Evolutionary conservation across 2,888 invertebrate genomes (phyloP).

Genomic region (Phania funesta): DNA sequence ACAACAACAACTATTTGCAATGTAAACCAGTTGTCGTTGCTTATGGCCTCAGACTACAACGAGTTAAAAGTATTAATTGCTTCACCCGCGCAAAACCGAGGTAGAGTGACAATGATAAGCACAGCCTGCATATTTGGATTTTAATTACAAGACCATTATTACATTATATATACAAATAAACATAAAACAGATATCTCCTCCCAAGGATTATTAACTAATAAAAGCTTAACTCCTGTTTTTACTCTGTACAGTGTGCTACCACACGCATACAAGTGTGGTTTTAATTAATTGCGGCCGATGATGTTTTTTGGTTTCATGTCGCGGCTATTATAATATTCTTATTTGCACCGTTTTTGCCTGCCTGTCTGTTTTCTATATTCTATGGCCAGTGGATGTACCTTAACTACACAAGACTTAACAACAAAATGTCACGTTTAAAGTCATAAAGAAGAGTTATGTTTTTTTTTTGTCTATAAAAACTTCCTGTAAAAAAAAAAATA

Average conservation of each 20-base stretch:
- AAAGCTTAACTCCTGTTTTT: too few species aligned
- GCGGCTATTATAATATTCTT: conserved; percentile 76
- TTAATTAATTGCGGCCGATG: conserved; percentile 74
- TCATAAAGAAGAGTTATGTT: conserved; percentile 70
- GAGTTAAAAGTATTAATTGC: conserved; percentile 68
- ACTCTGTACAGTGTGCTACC: conserved; percentile 18
- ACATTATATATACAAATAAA: conserved; percentile 31
- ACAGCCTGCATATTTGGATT: conserved; percentile 17
- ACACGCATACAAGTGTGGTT: conserved; percentile 64
- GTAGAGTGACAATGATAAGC: neutral
- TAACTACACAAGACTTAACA: conserved; percentile 29
- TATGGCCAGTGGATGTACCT: neutral
- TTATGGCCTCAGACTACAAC: conserved; percentile 14
- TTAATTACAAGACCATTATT: conserved; percentile 46
- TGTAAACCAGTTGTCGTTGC: neutral
- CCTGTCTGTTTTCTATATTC: conserved; percentile 55
- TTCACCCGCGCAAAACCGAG: conserved; percentile 26
- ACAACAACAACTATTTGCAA: too few species aligned
- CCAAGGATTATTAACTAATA: conserved; percentile 19
- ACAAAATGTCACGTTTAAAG: conserved; percentile 66
- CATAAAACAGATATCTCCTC: neutral
- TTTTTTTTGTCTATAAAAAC: conserved; percentile 62
- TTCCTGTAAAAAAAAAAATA: conserved; percentile 67
- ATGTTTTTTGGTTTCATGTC: conserved; percentile 78
- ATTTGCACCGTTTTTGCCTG: conserved; percentile 25